A percentile compares a stretch with the other conserved stretches of the same genome.
Conservation (phyloP, 1,140 invertebrate species). For the Cephus cinctus region DNA sequence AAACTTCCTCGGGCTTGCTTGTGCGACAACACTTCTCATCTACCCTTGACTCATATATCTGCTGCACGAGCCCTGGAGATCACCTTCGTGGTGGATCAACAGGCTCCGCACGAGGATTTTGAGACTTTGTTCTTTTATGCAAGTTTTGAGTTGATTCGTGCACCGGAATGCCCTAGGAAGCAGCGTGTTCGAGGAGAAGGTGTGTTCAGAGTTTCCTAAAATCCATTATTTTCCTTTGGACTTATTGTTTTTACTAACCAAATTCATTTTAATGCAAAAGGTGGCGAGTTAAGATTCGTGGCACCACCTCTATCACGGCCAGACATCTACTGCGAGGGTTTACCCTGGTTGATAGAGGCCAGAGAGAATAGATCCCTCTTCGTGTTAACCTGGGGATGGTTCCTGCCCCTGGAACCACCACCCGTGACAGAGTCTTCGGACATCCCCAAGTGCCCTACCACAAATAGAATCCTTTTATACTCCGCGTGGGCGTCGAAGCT, state of each 20-base stretch:
- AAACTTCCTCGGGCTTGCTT: slow-evolving; percentile 65
- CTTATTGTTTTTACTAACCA: too few species aligned
- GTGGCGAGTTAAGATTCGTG: slow-evolving; percentile 62
- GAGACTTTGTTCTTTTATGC: slow-evolving; percentile 69
- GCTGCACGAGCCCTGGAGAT: slow-evolving; percentile 64
- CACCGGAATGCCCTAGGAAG: slow-evolving; percentile 64
- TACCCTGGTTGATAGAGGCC: slow-evolving; percentile 74
- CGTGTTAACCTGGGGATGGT: slow-evolving; percentile 72
- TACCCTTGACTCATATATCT: slow-evolving; percentile 65
- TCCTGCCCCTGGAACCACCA: slow-evolving; percentile 46
- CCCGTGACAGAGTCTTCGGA: slow-evolving; percentile 57
- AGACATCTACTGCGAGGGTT: slow-evolving; percentile 68
- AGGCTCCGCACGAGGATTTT: slow-evolving; percentile 71
- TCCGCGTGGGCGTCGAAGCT: slow-evolving; percentile 59
- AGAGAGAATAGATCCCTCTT: slow-evolving; percentile 73
- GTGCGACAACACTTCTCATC: slow-evolving; percentile 67
- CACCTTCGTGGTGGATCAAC: slow-evolving; percentile 62
- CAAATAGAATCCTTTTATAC: slow-evolving; percentile 48
- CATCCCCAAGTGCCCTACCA: slow-evolving; percentile 62
- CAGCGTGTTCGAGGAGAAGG: slow-evolving; percentile 63
- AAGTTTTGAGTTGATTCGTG: slow-evolving; percentile 65
- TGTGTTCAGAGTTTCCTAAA: too few species aligned
- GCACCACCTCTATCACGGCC: slow-evolving; percentile 62
- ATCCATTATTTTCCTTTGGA: too few species aligned
- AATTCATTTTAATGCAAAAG: too few species aligned